These are phyloP conservation scores for Philhelius pedissequus DNA, from an alignment of 2,888 invertebrate genomes.

Conservation along the genomic window DNA sequence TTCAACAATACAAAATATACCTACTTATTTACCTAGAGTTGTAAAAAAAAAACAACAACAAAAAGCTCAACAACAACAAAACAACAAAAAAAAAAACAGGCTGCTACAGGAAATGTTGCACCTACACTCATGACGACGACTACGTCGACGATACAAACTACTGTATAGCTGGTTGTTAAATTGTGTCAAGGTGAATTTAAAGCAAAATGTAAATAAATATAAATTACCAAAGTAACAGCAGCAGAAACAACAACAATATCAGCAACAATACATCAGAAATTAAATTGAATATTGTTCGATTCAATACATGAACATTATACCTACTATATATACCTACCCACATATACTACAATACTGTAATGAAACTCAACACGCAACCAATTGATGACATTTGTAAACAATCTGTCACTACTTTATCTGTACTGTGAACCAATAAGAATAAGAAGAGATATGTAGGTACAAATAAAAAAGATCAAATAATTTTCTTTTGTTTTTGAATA, in stretches of 20 bases:
- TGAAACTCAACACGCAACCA: slow-evolving; percentile 17
- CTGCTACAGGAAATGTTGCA: slow-evolving; percentile 66
- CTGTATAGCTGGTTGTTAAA: slow-evolving; percentile 49
- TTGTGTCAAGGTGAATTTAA: slow-evolving; percentile 68
- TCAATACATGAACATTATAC: slow-evolving; percentile 15
- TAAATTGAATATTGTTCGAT: slow-evolving; percentile 54
- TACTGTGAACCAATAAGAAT: background rate
- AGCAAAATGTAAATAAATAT: slow-evolving; percentile 68
- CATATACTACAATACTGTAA: background rate
- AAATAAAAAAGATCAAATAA: slow-evolving; percentile 14
- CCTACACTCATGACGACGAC: slow-evolving; percentile 63
- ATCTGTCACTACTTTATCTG: slow-evolving; percentile 44
- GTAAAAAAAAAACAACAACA: slow-evolving; percentile 2
- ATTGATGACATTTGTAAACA: slow-evolving; percentile 61
- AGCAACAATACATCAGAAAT: slow-evolving; percentile 40
- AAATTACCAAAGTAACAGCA: slow-evolving; percentile 65
- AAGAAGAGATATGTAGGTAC: background rate
- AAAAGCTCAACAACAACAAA: slow-evolving; percentile 13
- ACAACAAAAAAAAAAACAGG: slow-evolving; percentile 6
- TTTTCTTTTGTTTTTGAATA: slow-evolving; percentile 1
- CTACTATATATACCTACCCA: background rate
- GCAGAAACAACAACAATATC: slow-evolving; percentile 15
- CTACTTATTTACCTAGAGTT: background rate
- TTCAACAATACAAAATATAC: slow-evolving; percentile 33
- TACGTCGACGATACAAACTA: slow-evolving; percentile 18